These are phyloP conservation scores for Dinothrombium tinctorium DNA, from an alignment of 1,140 invertebrate species.

Conservation along the genomic window DNA sequence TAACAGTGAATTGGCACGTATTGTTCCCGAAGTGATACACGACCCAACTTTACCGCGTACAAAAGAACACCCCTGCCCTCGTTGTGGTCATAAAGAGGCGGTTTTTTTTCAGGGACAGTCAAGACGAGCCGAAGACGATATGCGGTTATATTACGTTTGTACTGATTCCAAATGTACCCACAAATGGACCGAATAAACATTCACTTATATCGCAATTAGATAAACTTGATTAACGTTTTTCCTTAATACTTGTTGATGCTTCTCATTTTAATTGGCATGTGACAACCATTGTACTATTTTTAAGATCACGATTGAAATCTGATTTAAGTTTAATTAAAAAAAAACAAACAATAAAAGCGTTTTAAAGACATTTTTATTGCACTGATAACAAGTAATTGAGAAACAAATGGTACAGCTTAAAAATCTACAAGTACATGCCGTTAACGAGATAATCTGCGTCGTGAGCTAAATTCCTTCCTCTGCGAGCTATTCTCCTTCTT, in stretches of 20 bases:
- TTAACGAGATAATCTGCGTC: slow-evolving; percentile 91
- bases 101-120: slow-evolving; percentile 89
- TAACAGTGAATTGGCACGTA: slow-evolving; percentile 74
- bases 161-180: slow-evolving; percentile 77
- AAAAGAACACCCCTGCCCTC: slow-evolving; percentile 91
- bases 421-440: slow-evolving; percentile 41
- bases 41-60: slow-evolving; percentile 93
- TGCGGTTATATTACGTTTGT: slow-evolving; percentile 98
- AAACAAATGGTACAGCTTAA: too few relatives aligned
- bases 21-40: slow-evolving; percentile 88
- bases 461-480: slow-evolving; percentile 52
- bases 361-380: too few relatives aligned
- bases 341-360: too few relatives aligned
- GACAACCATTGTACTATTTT: too few relatives aligned
- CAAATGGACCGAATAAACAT: slow-evolving; percentile 77
- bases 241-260: too few relatives aligned
- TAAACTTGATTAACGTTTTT: too few relatives aligned
- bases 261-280: too few relatives aligned
- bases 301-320: too few relatives aligned
- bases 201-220: too few relatives aligned
- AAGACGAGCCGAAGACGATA: slow-evolving; percentile 85
- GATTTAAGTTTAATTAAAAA: too few relatives aligned
- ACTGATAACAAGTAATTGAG: too few relatives aligned
- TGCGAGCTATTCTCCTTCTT: slow-evolving; percentile 38
- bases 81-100: slow-evolving; percentile 73